Evolutionary conservation across 2,797 vertebrate species (phyloP), one percentile per base, ranked within the genome.

Genomic region (Thamnophis elegans): DNA sequence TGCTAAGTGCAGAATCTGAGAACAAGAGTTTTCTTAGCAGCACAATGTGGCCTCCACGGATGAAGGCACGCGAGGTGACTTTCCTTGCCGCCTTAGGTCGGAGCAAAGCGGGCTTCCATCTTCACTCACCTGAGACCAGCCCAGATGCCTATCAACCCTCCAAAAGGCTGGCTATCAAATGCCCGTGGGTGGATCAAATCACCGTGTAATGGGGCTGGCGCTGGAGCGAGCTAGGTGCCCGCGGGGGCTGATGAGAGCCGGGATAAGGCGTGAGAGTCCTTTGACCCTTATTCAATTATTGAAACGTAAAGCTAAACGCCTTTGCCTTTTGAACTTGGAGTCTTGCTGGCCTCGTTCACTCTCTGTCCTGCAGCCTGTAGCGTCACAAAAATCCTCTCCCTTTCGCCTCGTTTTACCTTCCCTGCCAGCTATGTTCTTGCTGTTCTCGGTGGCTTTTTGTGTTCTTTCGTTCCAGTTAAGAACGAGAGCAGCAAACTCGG

Each of bases 81-180:
- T 59, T n/a, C 14, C 86, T 42, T 85, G 36, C 0, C 26, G 59
- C 62, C 90, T 87, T 58, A 54, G 93, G 20, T 14, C 8, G 11
- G n/a, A 7, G 85, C 36, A 54, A n/a, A 11, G 87, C 58, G 56
- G 59, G 73, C 59, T 53, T 78, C 89, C 87, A 89, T 89, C 95
- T 88, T 95, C 96, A 94, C 95, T 94, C 96, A 97, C 95, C 94
- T 97, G 93, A 97, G 97, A 97, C 96, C 95, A 95, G 95, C 92
- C 87, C 92, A 1, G 97, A 98, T 98, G 94, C 62, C 96, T 97
- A 97, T 97, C 96, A 0, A 53, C 32, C 20, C 12, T 94, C 94
- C 93, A 8, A 93, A 68, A 95, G 90, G 93, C 92, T 88, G 0
- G 0, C 88, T 92, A 89, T 95, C 95, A 95, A 93, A 95, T 97